phyloP scores from a whole-genome alignment of 2,113 vertebrate genomes.

The Aldabrachelys gigantea region DNA sequence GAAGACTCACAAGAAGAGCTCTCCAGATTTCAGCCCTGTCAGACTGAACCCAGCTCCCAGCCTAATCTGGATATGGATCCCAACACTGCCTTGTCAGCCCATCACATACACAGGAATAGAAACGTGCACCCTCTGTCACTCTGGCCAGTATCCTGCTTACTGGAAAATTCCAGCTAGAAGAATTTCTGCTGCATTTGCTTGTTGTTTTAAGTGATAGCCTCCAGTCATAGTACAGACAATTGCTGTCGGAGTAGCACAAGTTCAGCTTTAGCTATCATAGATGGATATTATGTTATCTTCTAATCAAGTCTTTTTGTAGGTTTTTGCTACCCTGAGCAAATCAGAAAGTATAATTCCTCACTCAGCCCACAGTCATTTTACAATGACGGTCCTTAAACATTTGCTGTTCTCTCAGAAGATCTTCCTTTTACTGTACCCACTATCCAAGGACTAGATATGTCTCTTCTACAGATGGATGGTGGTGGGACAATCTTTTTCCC shows the following conservation, averaged over 20 bases:
- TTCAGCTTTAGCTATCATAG: background rate
- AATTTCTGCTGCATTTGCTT: background rate
- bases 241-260: background rate
- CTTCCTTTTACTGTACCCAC: background rate
- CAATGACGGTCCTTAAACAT: background rate
- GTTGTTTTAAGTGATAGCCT: background rate
- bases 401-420: background rate
- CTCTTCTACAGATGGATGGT: background rate
- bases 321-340: background rate
- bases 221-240: background rate
- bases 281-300: background rate
- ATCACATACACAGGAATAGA: background rate
- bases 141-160: background rate
- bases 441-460: background rate
- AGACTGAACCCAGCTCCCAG: background rate
- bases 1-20: background rate
- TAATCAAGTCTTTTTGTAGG: background rate
- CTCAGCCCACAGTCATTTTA: fast-evolving
- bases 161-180: background rate
- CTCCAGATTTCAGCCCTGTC: background rate
- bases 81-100: background rate
- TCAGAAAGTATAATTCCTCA: background rate
- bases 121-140: background rate
- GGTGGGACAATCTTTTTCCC: background rate
- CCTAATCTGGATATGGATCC: background rate